Conservation (phyloP, 2,797 vertebrate genomes). For the Amphiprion clarkii region DNA sequence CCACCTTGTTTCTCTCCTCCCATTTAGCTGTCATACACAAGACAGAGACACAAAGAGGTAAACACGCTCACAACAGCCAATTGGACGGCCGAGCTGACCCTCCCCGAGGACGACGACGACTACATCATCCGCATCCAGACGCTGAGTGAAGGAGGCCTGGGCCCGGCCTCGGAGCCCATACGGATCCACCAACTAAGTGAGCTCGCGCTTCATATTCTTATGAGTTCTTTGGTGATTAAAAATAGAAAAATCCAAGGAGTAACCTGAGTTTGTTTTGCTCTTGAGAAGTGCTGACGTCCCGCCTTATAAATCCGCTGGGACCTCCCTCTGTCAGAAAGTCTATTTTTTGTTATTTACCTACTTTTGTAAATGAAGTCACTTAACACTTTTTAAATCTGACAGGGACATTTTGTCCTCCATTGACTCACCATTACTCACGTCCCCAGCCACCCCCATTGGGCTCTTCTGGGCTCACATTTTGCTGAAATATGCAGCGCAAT, state of each 20-base stretch:
- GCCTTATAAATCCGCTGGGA: constrained; percentile 22
- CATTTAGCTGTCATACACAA: constrained; percentile 91
- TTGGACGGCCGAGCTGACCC: constrained; percentile 89
- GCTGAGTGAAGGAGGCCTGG: constrained; percentile 91
- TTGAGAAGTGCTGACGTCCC: constrained; percentile 33
- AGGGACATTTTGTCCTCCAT: constrained; percentile 69
- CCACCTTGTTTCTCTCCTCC: constrained; percentile 20
- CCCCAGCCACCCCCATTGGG: constrained; percentile 47
- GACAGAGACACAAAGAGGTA: constrained; percentile 84
- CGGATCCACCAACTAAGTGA: constrained; percentile 92
- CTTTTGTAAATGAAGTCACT: constrained; percentile 70
- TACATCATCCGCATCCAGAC: constrained; percentile 92
- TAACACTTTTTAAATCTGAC: constrained; percentile 69
- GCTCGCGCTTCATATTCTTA: constrained; percentile 46
- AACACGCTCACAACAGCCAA: constrained; percentile 87
- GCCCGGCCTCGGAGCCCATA: constrained; percentile 91
- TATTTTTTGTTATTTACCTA: constrained; percentile 39
- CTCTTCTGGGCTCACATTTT: constrained; percentile 58
- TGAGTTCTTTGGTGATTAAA: not conserved
- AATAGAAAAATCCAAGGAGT: not conserved
- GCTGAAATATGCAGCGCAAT: constrained; percentile 76
- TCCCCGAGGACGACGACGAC: constrained; percentile 88
- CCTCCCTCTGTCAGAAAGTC: constrained; percentile 2
- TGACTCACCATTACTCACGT: constrained; percentile 69
- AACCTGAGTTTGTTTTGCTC: not conserved